These are phyloP conservation scores for Caenorhabditis sp. DNA, from an alignment of 2,888 invertebrate species.

Conservation along the genomic window DNA sequence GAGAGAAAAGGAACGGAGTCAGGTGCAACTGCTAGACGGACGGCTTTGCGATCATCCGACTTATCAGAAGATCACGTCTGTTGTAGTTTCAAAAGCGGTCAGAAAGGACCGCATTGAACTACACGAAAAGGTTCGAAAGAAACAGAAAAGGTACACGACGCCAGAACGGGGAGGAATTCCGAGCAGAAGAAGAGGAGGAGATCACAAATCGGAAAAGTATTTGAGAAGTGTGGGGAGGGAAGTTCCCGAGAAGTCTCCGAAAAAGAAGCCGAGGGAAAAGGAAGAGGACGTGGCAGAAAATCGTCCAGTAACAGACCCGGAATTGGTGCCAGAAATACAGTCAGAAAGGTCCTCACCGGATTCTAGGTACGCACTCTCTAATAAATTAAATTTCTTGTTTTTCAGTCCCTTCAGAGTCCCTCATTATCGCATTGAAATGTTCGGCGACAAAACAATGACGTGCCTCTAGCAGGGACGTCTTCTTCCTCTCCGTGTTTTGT, in stretches of 20 bases:
- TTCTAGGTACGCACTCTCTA: too few species aligned
- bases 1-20: constrained; percentile 2
- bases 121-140: not conserved
- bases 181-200: not conserved
- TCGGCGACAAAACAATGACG: too few species aligned
- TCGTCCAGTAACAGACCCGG: too few species aligned
- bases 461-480: not conserved
- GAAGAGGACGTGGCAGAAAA: too few species aligned
- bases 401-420: too few species aligned
- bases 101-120: not conserved
- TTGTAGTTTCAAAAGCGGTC: not conserved
- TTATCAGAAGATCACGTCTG: not conserved
- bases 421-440: too few species aligned
- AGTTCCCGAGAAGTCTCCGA: not conserved
- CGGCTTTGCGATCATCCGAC: not conserved
- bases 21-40: not conserved
- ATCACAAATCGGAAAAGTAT: not conserved
- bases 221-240: not conserved
- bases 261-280: not conserved
- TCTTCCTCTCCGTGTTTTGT: not conserved
- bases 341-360: too few species aligned
- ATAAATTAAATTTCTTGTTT: too few species aligned
- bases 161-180: not conserved
- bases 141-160: not conserved
- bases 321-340: too few species aligned